Percentiles rank a stretch among this genome's conserved stretches.
phyloP scores from a whole-genome alignment of 2,888 invertebrate species.

The Creontiades dilutus region DNA sequence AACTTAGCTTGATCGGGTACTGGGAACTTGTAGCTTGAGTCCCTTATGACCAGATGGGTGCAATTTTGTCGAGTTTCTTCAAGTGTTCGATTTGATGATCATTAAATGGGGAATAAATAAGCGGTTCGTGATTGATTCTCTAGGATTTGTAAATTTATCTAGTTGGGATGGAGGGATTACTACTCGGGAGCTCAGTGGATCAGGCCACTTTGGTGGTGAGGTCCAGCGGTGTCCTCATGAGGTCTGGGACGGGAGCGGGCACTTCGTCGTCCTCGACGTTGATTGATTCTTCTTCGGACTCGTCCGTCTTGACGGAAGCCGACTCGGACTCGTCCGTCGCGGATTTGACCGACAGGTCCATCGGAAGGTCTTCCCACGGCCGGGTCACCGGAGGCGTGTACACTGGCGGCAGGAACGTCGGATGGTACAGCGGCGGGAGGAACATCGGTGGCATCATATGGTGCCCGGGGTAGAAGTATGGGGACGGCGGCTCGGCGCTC shows the following conservation, averaged over 20 bases:
- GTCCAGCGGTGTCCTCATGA: conserved; percentile 74
- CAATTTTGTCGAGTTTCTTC: too few species aligned
- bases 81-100: too few species aligned
- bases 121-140: conserved; percentile 8
- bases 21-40: too few species aligned
- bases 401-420: conserved; percentile 76
- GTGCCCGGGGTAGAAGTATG: conserved; percentile 58
- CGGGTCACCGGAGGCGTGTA: conserved; percentile 72
- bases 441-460: conserved; percentile 74
- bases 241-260: conserved; percentile 60
- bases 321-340: conserved; percentile 72
- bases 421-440: conserved; percentile 75
- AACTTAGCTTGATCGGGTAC: too few species aligned
- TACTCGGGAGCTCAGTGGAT: neutral
- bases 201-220: conserved; percentile 75
- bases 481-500: conserved; percentile 62
- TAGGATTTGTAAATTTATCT: conserved; percentile 12
- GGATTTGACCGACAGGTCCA: conserved; percentile 79
- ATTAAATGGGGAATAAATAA: neutral
- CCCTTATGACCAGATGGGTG: too few species aligned
- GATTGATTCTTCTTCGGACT: conserved; percentile 73
- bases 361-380: conserved; percentile 78
- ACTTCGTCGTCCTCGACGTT: conserved; percentile 74
- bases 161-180: conserved; percentile 1
- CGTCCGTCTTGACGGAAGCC: conserved; percentile 66